These are phyloP conservation scores for Styela plicata DNA, from an alignment of 23 tunicate species.

Conservation along the genomic window DNA sequence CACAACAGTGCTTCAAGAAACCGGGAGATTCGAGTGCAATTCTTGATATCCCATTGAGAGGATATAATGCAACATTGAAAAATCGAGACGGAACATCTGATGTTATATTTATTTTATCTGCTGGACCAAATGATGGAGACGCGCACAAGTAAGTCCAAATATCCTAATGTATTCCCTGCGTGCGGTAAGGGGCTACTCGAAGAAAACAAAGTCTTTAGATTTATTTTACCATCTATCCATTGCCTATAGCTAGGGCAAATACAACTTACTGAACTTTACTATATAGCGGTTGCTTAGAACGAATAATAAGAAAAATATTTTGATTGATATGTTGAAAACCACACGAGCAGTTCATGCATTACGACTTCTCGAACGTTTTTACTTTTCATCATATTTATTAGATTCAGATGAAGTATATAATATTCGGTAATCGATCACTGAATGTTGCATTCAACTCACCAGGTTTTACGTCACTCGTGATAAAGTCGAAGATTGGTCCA, in stretches of 20 bases:
- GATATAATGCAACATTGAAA: slow-evolving; percentile 30
- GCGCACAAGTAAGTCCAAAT: slow-evolving; percentile 39
- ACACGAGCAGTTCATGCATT: background rate
- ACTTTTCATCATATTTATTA: no score
- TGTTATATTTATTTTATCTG: background rate
- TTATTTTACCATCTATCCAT: no score
- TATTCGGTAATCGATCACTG: no score
- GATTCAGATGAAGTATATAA: no score
- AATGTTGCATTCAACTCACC: slow-evolving; percentile 5
- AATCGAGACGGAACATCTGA: slow-evolving; percentile 35
- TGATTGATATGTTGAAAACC: background rate
- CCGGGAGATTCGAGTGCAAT: slow-evolving; percentile 37
- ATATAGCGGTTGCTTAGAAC: background rate
- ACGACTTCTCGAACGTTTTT: background rate
- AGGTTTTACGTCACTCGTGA: slow-evolving; percentile 47
- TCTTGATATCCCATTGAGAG: slow-evolving; percentile 43
- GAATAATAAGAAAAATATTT: background rate
- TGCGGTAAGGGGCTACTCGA: no score
- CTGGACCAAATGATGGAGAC: background rate
- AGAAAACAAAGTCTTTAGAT: no score
- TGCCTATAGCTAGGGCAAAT: no score
- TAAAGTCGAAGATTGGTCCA: slow-evolving; percentile 36
- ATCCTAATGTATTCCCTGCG: no score
- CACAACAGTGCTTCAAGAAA: slow-evolving; percentile 58
- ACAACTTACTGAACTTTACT: no score